Evolutionary conservation across 2,888 invertebrate genomes (phyloP).

Genomic region (Invenusta paracnida): DNA sequence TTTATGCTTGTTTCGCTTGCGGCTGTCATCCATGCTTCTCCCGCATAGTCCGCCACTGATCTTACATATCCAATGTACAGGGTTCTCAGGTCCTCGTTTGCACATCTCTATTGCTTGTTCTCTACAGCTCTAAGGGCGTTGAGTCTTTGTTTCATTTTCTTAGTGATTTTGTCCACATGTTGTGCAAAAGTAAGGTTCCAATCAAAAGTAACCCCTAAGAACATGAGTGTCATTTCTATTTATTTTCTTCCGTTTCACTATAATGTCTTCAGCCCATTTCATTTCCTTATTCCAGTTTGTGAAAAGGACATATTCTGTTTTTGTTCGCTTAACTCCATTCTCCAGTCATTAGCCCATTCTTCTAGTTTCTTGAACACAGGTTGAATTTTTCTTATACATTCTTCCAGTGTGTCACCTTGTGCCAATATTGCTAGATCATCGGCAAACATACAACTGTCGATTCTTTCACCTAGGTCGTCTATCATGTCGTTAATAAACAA

Average conservation of each 20-base stretch:
- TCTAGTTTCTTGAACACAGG: neutral
- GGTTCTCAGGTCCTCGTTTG: conserved; percentile 11
- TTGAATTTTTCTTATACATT: neutral
- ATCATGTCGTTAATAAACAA: neutral
- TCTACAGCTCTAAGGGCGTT: conserved; percentile 16
- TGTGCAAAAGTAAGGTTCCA: neutral
- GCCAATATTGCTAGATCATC: conserved; percentile 26
- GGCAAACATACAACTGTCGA: neutral
- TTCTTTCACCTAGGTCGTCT: neutral
- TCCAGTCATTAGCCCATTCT: neutral
- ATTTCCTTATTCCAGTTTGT: conserved; percentile 24
- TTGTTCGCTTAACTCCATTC: neutral
- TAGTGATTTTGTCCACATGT: neutral
- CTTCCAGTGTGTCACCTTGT: neutral
- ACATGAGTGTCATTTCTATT: neutral
- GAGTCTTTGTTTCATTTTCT: conserved; percentile 27
- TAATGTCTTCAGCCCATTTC: neutral
- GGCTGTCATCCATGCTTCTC: conserved; percentile 27
- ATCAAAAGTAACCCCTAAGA: neutral
- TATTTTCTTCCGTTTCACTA: neutral
- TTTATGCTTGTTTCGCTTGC: conserved; percentile 17
- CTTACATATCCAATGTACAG: conserved; percentile 31
- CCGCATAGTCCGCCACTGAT: conserved; percentile 29
- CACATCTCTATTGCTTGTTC: conserved; percentile 10
- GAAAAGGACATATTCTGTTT: conserved; percentile 15